phyloP scores from a whole-genome alignment of 2,888 invertebrate species.

The Digitonthophagus gazella region DNA sequence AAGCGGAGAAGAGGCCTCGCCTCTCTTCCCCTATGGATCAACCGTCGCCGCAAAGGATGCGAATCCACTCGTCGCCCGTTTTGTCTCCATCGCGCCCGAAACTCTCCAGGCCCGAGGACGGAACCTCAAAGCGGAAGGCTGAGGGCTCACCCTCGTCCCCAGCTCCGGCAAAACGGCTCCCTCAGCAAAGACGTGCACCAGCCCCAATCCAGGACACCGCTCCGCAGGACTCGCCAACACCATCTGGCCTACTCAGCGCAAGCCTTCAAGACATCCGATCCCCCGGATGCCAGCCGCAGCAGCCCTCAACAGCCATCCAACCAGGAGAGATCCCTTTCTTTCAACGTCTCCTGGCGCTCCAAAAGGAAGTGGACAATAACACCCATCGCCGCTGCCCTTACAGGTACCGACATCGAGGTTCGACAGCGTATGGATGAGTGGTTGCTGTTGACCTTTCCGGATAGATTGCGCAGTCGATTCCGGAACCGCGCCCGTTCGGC shows the following conservation, averaged over 20 bases:
- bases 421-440: neutral
- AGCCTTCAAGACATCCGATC: too few relatives aligned
- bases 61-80: too few relatives aligned
- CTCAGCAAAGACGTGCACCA: neutral
- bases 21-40: too few relatives aligned
- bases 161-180: neutral
- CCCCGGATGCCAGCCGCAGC: neutral
- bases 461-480: too few relatives aligned
- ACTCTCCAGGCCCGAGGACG: too few relatives aligned
- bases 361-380: neutral
- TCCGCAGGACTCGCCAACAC: neutral
- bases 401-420: neutral
- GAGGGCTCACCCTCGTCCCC: neutral
- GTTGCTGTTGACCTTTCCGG: neutral
- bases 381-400: neutral
- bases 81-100: too few relatives aligned
- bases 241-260: too few relatives aligned
- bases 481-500: too few relatives aligned
- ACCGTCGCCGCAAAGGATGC: too few relatives aligned
- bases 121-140: too few relatives aligned
- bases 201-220: neutral
- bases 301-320: neutral
- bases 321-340: neutral
- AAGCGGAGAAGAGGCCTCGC: too few relatives aligned
- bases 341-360: neutral